Evolutionary conservation across 1,140 invertebrate genomes (phyloP).

Genomic region (Solen grandis): DNA sequence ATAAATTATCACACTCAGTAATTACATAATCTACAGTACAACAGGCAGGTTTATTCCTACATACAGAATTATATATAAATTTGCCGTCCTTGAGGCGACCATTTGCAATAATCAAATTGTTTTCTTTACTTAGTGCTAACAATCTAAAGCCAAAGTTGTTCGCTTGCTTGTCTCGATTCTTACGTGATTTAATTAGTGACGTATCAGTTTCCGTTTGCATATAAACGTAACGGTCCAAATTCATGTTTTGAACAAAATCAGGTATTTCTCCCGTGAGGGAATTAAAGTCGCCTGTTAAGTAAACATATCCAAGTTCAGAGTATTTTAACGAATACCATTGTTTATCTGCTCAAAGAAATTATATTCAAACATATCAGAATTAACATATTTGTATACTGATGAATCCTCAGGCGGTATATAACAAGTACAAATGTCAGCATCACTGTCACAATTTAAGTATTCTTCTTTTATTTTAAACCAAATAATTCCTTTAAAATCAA

Average conservation of each 20-base stretch:
- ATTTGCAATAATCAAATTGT: conserved; percentile 3
- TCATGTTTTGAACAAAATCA: conserved; percentile 16
- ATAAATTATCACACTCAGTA: background rate
- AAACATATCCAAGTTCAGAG: too few relatives aligned
- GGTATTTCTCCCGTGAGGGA: conserved; percentile 7
- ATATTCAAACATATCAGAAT: too few relatives aligned
- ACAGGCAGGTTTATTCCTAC: conserved; percentile 13
- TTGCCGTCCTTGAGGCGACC: background rate
- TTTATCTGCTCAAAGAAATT: conserved; percentile 24
- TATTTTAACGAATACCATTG: conserved; percentile 11
- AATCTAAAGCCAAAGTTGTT: conserved; percentile 12
- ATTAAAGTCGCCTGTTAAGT: conserved; percentile 11
- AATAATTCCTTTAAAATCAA: too few relatives aligned
- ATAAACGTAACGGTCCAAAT: conserved; percentile 14
- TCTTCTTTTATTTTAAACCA: background rate
- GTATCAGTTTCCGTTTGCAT: background rate
- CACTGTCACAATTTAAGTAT: background rate
- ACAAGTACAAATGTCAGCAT: too few relatives aligned
- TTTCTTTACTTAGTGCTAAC: conserved; percentile 17
- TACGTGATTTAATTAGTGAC: conserved; percentile 1
- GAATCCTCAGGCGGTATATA: too few relatives aligned
- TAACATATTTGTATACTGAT: too few relatives aligned
- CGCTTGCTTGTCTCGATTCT: background rate
- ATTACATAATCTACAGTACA: conserved; percentile 25
- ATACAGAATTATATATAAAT: conserved; percentile 12